Conservation (phyloP, 2,888 invertebrate genomes). For the Aromia moschata region DNA sequence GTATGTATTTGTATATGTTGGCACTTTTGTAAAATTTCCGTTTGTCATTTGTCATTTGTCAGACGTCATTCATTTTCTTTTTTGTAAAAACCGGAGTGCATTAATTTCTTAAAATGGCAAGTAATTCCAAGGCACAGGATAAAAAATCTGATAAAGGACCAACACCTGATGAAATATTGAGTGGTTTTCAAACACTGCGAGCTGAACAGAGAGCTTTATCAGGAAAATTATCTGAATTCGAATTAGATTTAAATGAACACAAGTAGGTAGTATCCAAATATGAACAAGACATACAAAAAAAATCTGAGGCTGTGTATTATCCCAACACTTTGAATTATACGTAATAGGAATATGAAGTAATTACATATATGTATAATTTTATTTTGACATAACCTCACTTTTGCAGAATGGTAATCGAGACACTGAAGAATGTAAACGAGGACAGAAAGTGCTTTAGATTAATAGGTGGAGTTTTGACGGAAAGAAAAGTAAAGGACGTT, state of each 20-base stretch:
- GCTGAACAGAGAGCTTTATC: conserved; percentile 88
- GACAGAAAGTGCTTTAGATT: conserved; percentile 91
- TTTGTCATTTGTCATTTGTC: too few species aligned
- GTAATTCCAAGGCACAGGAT: conserved; percentile 57
- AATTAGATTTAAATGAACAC: conserved; percentile 95
- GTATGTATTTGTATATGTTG: too few species aligned
- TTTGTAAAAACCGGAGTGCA: too few species aligned
- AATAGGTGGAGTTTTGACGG: conserved; percentile 93
- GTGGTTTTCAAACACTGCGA: conserved; percentile 86
- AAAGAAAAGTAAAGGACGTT: conserved; percentile 91
- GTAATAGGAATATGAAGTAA: not conserved
- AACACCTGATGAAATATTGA: conserved; percentile 82
- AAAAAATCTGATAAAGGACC: conserved; percentile 64
- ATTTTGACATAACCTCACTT: conserved; percentile 30
- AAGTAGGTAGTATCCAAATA: conserved; percentile 71
- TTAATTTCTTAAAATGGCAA: conserved; percentile 57
- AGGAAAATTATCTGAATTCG: conserved; percentile 89
- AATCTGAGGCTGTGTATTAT: not conserved
- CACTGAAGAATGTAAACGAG: conserved; percentile 84
- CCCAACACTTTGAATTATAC: not conserved
- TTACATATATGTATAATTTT: not conserved
- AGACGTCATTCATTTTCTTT: too few species aligned
- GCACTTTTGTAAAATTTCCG: too few species aligned
- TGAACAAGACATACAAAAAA: not conserved
- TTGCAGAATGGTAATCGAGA: conserved; percentile 91